Conservation (phyloP, 35 echinoderm and acorn worm species). For the Eucidaris tribuloides region DNA sequence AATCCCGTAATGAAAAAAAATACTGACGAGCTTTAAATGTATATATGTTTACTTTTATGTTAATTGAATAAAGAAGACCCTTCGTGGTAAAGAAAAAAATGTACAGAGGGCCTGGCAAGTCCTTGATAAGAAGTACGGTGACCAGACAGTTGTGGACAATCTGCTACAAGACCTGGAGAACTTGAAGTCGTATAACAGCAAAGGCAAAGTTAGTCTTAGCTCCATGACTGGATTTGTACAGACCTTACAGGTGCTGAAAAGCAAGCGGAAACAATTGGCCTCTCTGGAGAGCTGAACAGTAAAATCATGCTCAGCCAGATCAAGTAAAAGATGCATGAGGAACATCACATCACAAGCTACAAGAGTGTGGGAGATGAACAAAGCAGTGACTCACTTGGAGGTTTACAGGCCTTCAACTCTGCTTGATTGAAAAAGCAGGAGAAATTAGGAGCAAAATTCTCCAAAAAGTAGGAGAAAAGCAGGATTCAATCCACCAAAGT, state of each 20-base stretch:
- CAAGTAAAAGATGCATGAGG: constrained; percentile 49
- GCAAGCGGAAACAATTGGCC: constrained; percentile 46
- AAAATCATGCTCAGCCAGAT: constrained; percentile 68
- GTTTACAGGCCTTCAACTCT: too few species aligned
- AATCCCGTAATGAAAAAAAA: too few species aligned
- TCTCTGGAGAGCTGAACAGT: constrained; percentile 57
- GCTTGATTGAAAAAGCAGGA: too few species aligned
- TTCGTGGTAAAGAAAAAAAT: too few species aligned
- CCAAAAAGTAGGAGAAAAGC: too few species aligned
- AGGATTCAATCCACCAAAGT: too few species aligned
- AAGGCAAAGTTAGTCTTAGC: too few species aligned
- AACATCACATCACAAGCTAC: constrained; percentile 41
- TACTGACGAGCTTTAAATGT: too few species aligned
- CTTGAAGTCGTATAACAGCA: constrained; percentile 47
- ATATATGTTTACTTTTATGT: too few species aligned
- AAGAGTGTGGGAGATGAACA: constrained; percentile 44
- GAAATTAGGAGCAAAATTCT: too few species aligned
- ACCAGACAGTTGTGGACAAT: constrained; percentile 52
- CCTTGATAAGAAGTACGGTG: constrained; percentile 50
- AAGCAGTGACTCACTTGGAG: constrained; percentile 28
- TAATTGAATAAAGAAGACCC: too few species aligned
- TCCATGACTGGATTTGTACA: constrained; percentile 48
- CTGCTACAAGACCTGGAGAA: constrained; percentile 48
- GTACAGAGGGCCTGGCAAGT: constrained; percentile 46
- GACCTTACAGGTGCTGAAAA: constrained; percentile 47